phyloP scores from a whole-genome alignment of 2,888 invertebrate species.

The Eupelmus urozonus region DNA sequence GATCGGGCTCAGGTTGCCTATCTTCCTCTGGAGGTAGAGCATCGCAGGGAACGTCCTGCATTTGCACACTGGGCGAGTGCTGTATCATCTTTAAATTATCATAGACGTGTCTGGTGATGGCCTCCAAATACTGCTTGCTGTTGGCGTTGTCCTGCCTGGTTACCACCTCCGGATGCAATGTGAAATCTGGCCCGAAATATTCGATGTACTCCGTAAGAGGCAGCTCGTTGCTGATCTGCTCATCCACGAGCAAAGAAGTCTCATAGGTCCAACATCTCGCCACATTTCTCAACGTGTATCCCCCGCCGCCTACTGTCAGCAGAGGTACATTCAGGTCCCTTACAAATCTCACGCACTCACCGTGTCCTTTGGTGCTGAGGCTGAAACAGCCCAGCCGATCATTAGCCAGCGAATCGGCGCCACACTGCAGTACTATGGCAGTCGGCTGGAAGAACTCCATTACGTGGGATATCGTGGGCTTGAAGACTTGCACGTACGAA shows the following conservation, averaged over 20 bases:
- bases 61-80: constrained; percentile 97
- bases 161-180: constrained; percentile 94
- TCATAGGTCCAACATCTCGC: constrained; percentile 99
- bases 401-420: constrained; percentile 97
- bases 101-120: constrained; percentile 91
- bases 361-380: constrained; percentile 95
- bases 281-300: constrained; percentile 96
- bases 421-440: constrained; percentile 98
- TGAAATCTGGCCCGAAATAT: constrained; percentile 98
- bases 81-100: constrained; percentile 96
- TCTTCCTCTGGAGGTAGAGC: constrained; percentile 85
- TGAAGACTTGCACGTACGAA: constrained; percentile 94
- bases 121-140: constrained; percentile 95
- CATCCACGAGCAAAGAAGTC: constrained; percentile 95
- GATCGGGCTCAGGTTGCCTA: constrained; percentile 88
- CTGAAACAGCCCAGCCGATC: constrained; percentile 98
- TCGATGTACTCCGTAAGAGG: constrained; percentile 98
- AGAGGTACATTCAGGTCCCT: constrained; percentile 94
- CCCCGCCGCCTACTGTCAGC: constrained; percentile 90
- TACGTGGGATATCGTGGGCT: constrained; percentile 94
- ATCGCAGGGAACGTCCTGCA: constrained; percentile 96
- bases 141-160: constrained; percentile 95
- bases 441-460: constrained; percentile 98
- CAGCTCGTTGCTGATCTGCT: constrained; percentile 94
- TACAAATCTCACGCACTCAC: constrained; percentile 98